Conservation (phyloP, 2,888 invertebrate genomes). For the Plemyria rubiginata region DNA sequence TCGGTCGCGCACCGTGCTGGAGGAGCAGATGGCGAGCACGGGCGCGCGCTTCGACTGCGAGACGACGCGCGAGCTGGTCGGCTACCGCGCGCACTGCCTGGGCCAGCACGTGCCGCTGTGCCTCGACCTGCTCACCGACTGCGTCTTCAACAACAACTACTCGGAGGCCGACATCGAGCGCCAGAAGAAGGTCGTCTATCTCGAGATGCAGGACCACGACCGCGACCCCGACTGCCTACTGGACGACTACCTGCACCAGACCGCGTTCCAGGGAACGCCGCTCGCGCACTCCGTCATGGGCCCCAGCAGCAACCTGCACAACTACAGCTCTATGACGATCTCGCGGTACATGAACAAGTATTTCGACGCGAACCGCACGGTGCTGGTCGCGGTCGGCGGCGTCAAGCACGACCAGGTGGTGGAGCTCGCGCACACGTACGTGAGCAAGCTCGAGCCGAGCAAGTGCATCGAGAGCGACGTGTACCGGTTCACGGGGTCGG, state of each 20-base stretch:
- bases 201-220: constrained; percentile 69
- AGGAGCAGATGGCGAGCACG: constrained; percentile 96
- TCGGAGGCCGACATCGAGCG: constrained; percentile 56
- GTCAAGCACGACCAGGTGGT: constrained; percentile 93
- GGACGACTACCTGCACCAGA: constrained; percentile 71
- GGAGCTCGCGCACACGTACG: constrained; percentile 89
- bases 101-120: constrained; percentile 93
- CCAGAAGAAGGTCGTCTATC: constrained; percentile 63
- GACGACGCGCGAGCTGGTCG: constrained; percentile 97
- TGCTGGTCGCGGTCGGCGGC: constrained; percentile 96
- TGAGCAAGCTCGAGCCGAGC: constrained; percentile 85
- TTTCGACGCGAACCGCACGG: constrained; percentile 95
- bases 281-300: constrained; percentile 81
- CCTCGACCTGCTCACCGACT: constrained; percentile 96
- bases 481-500: constrained; percentile 95
- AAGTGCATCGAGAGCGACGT: constrained; percentile 71
- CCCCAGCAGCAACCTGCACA: constrained; percentile 87
- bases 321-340: constrained; percentile 88
- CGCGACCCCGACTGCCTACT: constrained; percentile 53
- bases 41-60: constrained; percentile 98
- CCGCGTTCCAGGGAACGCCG: constrained; percentile 77
- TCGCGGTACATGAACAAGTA: constrained; percentile 91
- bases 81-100: constrained; percentile 97
- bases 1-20: constrained; percentile 92
- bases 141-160: constrained; percentile 92